phyloP scores from a whole-genome alignment of 2,888 invertebrate species.

The Andrena bicolor region DNA sequence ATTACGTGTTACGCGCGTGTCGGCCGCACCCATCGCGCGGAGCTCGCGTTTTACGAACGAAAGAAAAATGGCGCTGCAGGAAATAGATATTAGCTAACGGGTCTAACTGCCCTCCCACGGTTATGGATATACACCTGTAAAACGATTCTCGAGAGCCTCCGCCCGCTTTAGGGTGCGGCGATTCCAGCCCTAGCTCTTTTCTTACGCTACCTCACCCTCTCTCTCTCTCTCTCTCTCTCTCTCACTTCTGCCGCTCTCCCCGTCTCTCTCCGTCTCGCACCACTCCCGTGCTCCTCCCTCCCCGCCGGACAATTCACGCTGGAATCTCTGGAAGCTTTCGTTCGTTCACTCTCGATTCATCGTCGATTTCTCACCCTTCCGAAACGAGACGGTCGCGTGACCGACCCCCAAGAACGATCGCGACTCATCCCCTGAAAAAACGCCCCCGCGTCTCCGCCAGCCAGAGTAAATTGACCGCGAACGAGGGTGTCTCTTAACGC shows the following conservation, averaged over 20 bases:
- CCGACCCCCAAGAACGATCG: background rate
- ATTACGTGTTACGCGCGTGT: constrained; percentile 58
- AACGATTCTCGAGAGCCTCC: constrained; percentile 62
- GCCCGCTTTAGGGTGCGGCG: constrained; percentile 75
- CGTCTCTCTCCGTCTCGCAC: background rate
- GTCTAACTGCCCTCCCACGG: constrained; percentile 76
- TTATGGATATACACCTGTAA: constrained; percentile 64
- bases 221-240: background rate
- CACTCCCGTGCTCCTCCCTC: constrained; percentile 1
- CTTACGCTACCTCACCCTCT: constrained; percentile 13
- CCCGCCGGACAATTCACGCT: background rate
- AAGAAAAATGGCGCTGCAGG: constrained; percentile 80
- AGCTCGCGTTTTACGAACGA: constrained; percentile 77
- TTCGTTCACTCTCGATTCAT: background rate
- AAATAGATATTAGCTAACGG: constrained; percentile 83
- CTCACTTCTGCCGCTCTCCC: background rate
- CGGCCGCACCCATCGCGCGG: constrained; percentile 73
- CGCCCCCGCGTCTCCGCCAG: background rate
- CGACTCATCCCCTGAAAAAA: background rate
- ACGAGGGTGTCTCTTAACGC: background rate
- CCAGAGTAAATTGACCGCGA: constrained; percentile 17
- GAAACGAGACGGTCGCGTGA: constrained; percentile 30
- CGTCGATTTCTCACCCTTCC: constrained; percentile 17
- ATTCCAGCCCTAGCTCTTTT: constrained; percentile 31
- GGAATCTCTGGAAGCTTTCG: constrained; percentile 8